Percentiles rank a stretch among this genome's conserved stretches.
Evolutionary conservation across 2,113 vertebrate genomes (phyloP).

Genomic region (Pelecanus crispus): DNA sequence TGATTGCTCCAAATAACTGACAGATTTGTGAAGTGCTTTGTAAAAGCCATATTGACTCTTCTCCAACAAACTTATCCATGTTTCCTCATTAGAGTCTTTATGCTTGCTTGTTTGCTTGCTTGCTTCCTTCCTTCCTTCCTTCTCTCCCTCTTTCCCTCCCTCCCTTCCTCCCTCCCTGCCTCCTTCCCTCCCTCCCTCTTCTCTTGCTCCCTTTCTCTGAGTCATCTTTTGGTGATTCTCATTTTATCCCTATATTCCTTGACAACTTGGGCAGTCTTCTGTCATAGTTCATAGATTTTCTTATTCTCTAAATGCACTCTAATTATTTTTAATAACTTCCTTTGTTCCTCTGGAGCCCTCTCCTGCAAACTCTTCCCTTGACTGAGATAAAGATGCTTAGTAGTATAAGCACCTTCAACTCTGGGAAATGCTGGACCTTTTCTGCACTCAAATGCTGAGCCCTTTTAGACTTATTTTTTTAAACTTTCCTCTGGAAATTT

Average conservation of each 20-base stretch:
- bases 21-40: background rate
- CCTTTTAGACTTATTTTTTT: background rate
- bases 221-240: background rate
- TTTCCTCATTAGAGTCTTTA: background rate
- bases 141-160: background rate
- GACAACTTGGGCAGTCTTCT: background rate
- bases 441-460: background rate
- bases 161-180: too few species aligned
- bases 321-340: background rate
- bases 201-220: background rate
- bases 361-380: background rate
- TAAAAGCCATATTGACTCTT: background rate
- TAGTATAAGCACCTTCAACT: background rate
- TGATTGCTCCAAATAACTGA: background rate
- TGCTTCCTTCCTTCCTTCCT: background rate
- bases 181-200: accelerated
- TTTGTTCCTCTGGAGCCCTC: background rate
- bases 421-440: background rate
- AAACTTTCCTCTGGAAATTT: background rate
- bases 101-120: background rate
- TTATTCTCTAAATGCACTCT: background rate
- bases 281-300: background rate
- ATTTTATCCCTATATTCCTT: background rate
- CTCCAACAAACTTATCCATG: background rate
- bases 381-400: background rate